Evolutionary conservation across 2,113 vertebrate genomes (phyloP).

Genomic region (Galeopterus variegatus): DNA sequence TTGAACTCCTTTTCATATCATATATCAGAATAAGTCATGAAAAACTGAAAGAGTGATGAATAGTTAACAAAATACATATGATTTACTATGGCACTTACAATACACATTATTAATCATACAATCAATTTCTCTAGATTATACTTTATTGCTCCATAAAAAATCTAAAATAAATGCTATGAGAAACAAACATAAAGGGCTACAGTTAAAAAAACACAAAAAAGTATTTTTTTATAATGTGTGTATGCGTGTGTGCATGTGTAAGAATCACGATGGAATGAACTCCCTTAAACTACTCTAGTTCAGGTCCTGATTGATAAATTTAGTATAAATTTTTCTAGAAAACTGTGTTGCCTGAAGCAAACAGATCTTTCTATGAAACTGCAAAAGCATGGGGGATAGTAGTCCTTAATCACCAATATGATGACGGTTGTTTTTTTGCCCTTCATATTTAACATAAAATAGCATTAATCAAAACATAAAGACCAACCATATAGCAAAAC

Average conservation of each 20-base stretch:
- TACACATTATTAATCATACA: neutral
- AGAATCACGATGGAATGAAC: conserved; percentile 20
- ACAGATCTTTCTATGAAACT: conserved; percentile 1
- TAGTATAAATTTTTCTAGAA: neutral
- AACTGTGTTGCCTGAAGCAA: neutral
- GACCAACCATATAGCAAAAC: neutral
- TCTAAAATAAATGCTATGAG: conserved; percentile 9
- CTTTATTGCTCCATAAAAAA: conserved; percentile 4
- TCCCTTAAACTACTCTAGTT: neutral
- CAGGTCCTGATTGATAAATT: conserved; percentile 8
- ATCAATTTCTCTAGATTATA: neutral
- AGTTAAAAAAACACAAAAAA: neutral
- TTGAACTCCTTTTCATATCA: neutral
- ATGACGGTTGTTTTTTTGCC: neutral
- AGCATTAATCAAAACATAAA: conserved; percentile 26
- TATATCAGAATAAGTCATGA: conserved; percentile 15
- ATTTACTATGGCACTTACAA: neutral
- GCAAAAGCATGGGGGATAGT: neutral
- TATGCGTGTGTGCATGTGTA: neutral
- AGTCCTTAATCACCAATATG: neutral
- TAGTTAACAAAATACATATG: conserved; percentile 7
- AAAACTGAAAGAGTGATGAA: conserved; percentile 22
- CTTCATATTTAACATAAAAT: neutral
- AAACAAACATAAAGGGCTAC: neutral
- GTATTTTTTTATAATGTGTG: neutral